A percentile compares a stretch with the other conserved stretches of the same genome.
Evolutionary conservation across 2,797 vertebrate genomes (phyloP).

Genomic region (Rhinella marina): DNA sequence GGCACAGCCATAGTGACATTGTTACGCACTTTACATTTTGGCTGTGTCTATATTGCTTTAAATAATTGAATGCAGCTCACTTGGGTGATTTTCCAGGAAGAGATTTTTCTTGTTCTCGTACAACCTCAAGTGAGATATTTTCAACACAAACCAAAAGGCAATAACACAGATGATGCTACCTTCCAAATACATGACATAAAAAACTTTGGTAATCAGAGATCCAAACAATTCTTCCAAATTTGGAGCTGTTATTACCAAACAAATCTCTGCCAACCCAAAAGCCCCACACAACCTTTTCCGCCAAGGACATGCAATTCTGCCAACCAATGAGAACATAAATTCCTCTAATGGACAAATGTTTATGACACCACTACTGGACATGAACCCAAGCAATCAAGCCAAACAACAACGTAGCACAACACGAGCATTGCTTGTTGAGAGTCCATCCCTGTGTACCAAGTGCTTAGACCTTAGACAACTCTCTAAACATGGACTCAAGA

Average conservation of each 20-base stretch:
- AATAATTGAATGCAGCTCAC: constrained; percentile 11
- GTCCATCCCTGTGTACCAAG: background rate
- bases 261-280: background rate
- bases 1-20: background rate
- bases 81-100: background rate
- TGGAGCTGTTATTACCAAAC: background rate
- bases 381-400: no score
- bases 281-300: background rate
- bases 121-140: constrained; percentile 11
- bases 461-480: no score
- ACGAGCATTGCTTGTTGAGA: background rate
- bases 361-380: background rate
- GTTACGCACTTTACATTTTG: background rate
- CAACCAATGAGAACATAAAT: background rate
- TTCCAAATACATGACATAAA: background rate
- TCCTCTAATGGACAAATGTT: background rate
- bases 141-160: background rate
- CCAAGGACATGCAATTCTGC: background rate
- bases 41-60: background rate
- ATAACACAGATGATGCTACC: background rate
- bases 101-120: background rate
- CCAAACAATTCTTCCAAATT: background rate
- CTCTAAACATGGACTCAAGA: background rate
- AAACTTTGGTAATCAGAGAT: background rate
- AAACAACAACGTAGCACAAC: background rate